Conservation (phyloP, 1,140 invertebrate species). For the Coelopa frigida region DNA sequence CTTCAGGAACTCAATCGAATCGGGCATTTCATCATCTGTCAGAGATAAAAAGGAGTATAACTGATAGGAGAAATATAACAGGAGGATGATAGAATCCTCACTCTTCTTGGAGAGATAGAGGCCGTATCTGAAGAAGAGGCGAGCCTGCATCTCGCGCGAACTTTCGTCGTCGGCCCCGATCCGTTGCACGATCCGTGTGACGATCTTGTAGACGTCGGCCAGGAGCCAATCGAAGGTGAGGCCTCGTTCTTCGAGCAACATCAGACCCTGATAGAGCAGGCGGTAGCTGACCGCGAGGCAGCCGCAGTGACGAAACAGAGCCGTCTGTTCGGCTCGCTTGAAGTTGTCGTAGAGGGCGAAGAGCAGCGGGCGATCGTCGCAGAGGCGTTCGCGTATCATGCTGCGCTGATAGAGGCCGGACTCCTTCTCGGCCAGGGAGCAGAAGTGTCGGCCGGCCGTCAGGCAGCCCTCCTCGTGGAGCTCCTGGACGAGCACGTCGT, state of each 20-base stretch:
- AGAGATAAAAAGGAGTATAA: background rate
- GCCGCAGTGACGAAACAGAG: conserved; percentile 10
- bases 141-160: conserved; percentile 25
- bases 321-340: conserved; percentile 21
- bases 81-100: conserved; percentile 10
- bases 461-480: conserved; percentile 6
- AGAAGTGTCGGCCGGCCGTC: background rate
- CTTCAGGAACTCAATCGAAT: conserved; percentile 20
- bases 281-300: conserved; percentile 22
- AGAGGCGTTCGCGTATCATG: conserved; percentile 24
- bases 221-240: conserved; percentile 26
- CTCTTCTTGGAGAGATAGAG: conserved; percentile 14
- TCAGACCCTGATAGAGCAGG: conserved; percentile 23
- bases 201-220: conserved; percentile 23
- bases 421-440: conserved; percentile 14
- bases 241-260: conserved; percentile 23
- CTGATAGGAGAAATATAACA: background rate
- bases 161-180: conserved; percentile 22
- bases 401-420: conserved; percentile 20
- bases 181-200: conserved; percentile 26
- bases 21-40: background rate
- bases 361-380: conserved; percentile 22
- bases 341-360: conserved; percentile 22
- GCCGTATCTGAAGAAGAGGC: conserved; percentile 30
- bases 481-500: conserved; percentile 1